Evolutionary conservation across 2,797 vertebrate genomes (phyloP).

Genomic region (Sebastes matsubarae): DNA sequence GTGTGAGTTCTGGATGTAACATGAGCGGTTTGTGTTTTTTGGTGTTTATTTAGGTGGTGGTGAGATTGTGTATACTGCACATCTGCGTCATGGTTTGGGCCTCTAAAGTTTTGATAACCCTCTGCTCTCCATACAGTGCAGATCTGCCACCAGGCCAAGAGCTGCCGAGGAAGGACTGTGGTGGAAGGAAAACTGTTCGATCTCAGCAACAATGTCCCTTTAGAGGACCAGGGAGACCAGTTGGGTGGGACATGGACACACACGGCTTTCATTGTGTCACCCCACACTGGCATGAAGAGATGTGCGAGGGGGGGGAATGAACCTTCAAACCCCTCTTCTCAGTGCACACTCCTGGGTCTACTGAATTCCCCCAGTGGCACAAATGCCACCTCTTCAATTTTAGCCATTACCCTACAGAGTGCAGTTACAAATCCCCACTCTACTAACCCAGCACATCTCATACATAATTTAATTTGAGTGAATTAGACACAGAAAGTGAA

Average conservation of each 20-base stretch:
- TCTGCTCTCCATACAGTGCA: not conserved
- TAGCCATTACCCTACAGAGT: slow-evolving; percentile 21
- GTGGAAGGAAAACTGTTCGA: slow-evolving; percentile 7
- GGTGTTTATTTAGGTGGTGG: not conserved
- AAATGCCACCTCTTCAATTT: slow-evolving; percentile 29
- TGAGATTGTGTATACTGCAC: not conserved
- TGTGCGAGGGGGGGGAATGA: not conserved
- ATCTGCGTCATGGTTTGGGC: not conserved
- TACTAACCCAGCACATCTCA: slow-evolving; percentile 38
- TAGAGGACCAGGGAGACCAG: slow-evolving; percentile 2
- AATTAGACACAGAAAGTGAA: slow-evolving; percentile 11
- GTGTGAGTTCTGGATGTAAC: not conserved
- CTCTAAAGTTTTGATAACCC: not conserved
- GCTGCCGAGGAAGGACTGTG: not conserved
- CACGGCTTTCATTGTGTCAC: slow-evolving; percentile 37
- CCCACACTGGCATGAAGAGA: not conserved
- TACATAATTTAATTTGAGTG: not conserved
- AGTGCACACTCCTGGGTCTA: slow-evolving; percentile 15
- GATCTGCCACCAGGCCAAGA: not conserved
- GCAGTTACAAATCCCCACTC: slow-evolving; percentile 54
- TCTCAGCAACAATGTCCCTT: slow-evolving; percentile 31
- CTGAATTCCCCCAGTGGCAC: slow-evolving; percentile 13
- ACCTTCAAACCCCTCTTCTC: slow-evolving; percentile 5
- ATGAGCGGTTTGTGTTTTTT: not conserved
- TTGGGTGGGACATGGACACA: slow-evolving; percentile 28